Conservation (phyloP, 2,113 vertebrate genomes). For the Cranoglanis bouderius region DNA sequence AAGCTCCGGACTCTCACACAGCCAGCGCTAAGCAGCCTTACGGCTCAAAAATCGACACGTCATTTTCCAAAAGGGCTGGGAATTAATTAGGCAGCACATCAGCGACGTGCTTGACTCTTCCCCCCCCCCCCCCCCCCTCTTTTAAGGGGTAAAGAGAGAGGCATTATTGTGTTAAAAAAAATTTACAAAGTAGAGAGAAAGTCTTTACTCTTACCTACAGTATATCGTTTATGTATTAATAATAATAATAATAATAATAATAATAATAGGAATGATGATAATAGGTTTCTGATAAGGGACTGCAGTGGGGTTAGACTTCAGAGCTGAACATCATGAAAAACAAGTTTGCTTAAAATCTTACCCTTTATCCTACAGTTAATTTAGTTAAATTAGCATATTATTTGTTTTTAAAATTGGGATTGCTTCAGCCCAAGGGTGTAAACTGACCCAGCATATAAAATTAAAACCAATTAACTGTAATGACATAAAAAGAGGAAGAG, state of each 20-base stretch:
- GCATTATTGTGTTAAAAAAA: background rate
- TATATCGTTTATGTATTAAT: background rate
- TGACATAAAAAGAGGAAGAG: constrained; percentile 50
- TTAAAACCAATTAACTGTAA: constrained; percentile 43
- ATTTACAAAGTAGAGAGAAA: background rate
- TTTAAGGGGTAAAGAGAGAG: background rate
- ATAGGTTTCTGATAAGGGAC: too few relatives aligned
- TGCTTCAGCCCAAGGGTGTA: constrained; percentile 74
- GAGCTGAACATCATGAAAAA: background rate
- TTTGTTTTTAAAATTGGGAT: background rate
- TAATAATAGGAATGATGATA: background rate
- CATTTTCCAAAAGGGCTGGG: constrained; percentile 41
- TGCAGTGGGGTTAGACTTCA: background rate
- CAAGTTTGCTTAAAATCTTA: too few relatives aligned
- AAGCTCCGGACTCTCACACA: constrained; percentile 60
- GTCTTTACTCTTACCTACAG: background rate
- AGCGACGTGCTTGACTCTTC: background rate
- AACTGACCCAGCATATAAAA: constrained; percentile 46
- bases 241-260: background rate
- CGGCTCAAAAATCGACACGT: constrained; percentile 24
- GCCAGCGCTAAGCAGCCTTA: background rate
- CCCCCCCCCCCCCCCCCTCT: too few relatives aligned
- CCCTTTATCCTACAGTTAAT: too few relatives aligned
- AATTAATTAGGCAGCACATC: constrained; percentile 23
- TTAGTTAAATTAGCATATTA: background rate